Evolutionary conservation across 2,888 invertebrate species (phyloP), one percentile per base, ranked within the genome.

Genomic region (Oegoconia quadripuncta): DNA sequence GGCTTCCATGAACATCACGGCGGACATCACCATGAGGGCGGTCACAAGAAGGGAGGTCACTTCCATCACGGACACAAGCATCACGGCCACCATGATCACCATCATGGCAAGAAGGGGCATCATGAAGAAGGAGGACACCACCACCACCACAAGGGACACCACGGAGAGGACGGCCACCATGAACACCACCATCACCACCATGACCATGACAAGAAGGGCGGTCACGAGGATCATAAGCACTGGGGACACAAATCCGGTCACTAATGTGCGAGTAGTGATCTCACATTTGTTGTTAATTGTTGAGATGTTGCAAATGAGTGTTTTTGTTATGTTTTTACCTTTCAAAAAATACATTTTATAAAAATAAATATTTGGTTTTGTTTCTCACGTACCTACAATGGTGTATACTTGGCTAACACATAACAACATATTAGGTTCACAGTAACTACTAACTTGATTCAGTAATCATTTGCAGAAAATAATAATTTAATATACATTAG

Each of bases 31-130:
- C 93, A 95, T 64, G 92, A 92, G 62, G 92, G 92, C 52, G 93
- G 90, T 22, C 90, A 93, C 86, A 92, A 94, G 77, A 93, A 95
- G 78, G 95, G 95, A 48, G 93, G 93, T 13, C 92, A 93, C 75
- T 89, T 91, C 83, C 94, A 95, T 79, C 91, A 93, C 44, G 93
- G 93, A 34, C 93, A 93, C 77, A 91, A 94, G 60, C 92, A 95
- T 68, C 90, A 91, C 34, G 93, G 91, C 1, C 92, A 93, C 55
- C 93, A 94, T 59, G 92, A 93, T 52, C 93, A 93, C 61, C 90
- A 93, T 61, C 91, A 93, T 57, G 94, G 93, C 47, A 93, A 95
- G 78, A 92, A 93, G 63, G 93, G 93, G 3, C 91, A 93, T 55
- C 91, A 92, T 63, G 91, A 93, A 60, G 89, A 94, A 48, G 95